These are phyloP conservation scores for Nasonia longicornis DNA, from an alignment of 1,140 invertebrate species.

Conservation along the genomic window DNA sequence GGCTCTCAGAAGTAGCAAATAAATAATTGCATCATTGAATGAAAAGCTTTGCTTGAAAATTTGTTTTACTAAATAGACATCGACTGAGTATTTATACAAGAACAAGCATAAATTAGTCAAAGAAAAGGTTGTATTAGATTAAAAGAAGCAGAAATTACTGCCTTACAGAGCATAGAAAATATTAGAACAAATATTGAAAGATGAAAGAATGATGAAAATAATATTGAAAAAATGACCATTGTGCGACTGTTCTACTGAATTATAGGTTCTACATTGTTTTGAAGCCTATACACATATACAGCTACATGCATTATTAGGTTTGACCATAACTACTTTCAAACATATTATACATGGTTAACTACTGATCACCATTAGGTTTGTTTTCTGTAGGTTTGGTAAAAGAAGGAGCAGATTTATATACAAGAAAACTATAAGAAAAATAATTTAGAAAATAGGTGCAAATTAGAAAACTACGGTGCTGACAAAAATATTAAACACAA, in stretches of 20 bases:
- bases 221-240: conserved; percentile 27
- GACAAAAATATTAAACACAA: conserved; percentile 43
- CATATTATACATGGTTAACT: conserved; percentile 16
- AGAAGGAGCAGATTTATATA: background rate
- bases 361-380: conserved; percentile 1
- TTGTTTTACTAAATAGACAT: no score
- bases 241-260: conserved; percentile 9
- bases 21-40: conserved; percentile 44
- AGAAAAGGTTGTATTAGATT: conserved; percentile 13
- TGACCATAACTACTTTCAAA: background rate
- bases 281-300: background rate
- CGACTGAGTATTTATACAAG: background rate
- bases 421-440: conserved; percentile 1
- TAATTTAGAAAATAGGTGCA: conserved; percentile 29
- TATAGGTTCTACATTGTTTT: conserved; percentile 1
- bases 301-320: conserved; percentile 16
- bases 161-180: conserved; percentile 41
- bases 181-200: conserved; percentile 41
- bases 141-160: conserved; percentile 40
- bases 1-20: conserved; percentile 56
- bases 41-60: conserved; percentile 21
- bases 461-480: conserved; percentile 44
- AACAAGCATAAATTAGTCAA: conserved; percentile 17
- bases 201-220: conserved; percentile 11
- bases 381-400: background rate